Conservation (phyloP, 2,113 vertebrate species). For the Parus major region DNA sequence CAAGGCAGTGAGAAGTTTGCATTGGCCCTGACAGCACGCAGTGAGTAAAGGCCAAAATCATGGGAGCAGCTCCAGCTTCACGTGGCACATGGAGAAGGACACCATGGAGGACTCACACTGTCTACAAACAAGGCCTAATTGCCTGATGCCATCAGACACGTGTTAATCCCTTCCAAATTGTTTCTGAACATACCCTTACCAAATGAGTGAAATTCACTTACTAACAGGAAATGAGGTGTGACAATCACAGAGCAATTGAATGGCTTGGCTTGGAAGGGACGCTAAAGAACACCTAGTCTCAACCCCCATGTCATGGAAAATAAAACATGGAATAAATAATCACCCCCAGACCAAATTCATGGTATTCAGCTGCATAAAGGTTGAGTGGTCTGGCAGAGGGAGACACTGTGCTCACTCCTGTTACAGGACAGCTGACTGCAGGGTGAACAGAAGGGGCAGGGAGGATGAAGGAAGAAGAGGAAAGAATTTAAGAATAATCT, state of each 20-base stretch:
- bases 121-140: not conserved
- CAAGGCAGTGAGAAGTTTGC: rapidly evolving
- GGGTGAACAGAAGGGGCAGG: not conserved
- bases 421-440: not conserved
- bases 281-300: not conserved
- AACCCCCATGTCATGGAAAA: not conserved
- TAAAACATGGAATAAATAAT: not conserved
- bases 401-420: not conserved
- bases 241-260: not conserved
- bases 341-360: not conserved
- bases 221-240: not conserved
- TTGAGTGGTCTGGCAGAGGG: not conserved
- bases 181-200: not conserved
- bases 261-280: not conserved
- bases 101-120: not conserved
- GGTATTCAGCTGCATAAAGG: not conserved
- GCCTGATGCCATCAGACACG: rapidly evolving
- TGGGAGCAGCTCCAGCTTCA: not conserved
- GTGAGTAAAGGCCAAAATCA: not conserved
- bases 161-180: not conserved
- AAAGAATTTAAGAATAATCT: not conserved
- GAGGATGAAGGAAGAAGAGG: not conserved
- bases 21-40: rapidly evolving
- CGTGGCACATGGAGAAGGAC: rapidly evolving
- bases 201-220: not conserved